A percentile compares a stretch with the other conserved stretches of the same genome.
phyloP scores from a whole-genome alignment of 2,113 vertebrate genomes.

The Brachionichthys hirsutus region DNA sequence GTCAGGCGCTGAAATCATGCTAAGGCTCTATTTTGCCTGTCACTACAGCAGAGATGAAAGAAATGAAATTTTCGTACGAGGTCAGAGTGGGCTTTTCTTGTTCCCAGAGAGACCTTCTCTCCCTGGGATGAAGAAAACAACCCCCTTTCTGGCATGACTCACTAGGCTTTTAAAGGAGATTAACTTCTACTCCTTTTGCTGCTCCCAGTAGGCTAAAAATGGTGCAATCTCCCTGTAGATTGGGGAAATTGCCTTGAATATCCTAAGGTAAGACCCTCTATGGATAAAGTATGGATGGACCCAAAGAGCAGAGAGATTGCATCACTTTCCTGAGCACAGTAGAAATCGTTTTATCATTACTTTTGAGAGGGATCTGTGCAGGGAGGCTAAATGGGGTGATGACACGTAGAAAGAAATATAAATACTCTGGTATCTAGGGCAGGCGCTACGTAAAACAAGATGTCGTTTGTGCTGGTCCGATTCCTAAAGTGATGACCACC shows the following conservation, averaged over 20 bases:
- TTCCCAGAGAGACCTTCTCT: slow-evolving; percentile 46
- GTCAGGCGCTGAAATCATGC: slow-evolving; percentile 22
- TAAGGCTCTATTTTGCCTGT: background rate
- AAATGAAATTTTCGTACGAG: slow-evolving; percentile 54
- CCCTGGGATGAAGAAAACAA: slow-evolving; percentile 49
- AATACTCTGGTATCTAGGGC: background rate
- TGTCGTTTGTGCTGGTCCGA: slow-evolving; percentile 4
- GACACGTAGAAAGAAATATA: slow-evolving; percentile 2
- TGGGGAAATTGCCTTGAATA: slow-evolving; percentile 20
- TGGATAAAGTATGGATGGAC: background rate
- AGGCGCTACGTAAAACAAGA: slow-evolving; percentile 9
- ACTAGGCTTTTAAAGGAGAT: slow-evolving; percentile 59
- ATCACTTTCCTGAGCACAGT: background rate
- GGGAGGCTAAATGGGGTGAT: slow-evolving; percentile 21
- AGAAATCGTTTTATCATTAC: slow-evolving; percentile 10
- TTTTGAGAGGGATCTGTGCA: slow-evolving; percentile 5
- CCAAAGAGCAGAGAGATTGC: background rate
- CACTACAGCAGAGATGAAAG: slow-evolving; percentile 30
- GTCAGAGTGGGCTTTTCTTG: slow-evolving; percentile 55
- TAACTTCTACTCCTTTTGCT: slow-evolving; percentile 17
- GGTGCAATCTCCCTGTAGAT: slow-evolving; percentile 34
- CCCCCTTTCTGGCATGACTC: slow-evolving; percentile 43
- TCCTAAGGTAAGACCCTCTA: slow-evolving; percentile 15
- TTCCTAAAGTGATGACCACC: slow-evolving; percentile 28
- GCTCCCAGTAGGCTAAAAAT: slow-evolving; percentile 23